Evolutionary conservation across 2,113 vertebrate genomes (phyloP), one percentile per base, ranked within the genome.

Genomic region (Sinocyclocheilus rhinocerous): DNA sequence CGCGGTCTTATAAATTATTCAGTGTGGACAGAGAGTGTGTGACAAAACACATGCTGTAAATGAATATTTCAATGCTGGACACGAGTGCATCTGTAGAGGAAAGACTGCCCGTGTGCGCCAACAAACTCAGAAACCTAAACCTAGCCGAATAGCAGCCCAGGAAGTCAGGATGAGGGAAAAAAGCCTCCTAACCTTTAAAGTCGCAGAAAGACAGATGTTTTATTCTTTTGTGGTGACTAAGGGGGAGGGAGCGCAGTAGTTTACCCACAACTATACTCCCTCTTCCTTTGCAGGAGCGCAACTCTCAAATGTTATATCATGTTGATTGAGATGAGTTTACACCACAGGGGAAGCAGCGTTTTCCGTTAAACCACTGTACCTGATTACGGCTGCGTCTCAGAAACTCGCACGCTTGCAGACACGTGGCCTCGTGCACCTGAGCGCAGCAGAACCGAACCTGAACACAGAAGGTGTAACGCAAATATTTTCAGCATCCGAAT

Each of bases 1-100:
- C 90, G 85, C 39, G 75, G 86, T 72, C 84, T 81, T 87, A 93
- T 95, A 85, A 93, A 93, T 95, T 92, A 93, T 95, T 94, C 88
- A 94, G 63, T 61, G 57, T 70, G 79, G 83, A 92, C 84, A 90
- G 86, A 13, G 90, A 89, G 88, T 91, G 81, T 90, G 91, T 92
- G 91, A 93, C 90, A 92, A 91, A 93, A 94, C 92, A 91, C 88
- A 91, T 92, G 92, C 91, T 93, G 86, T 63, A 75, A 83, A 89
- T 93, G 80, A 91, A 92, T 93, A 91, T 93, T 94, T 91, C 88
- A 92, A 61, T 87, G 76, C 81, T 83, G 65, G 87, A 88, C 90
- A 89, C 85, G 84, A 88, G 77, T 78, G 85, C 87, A 87, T 84
- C 83, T 89, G 89, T 83, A 42, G 42, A 81, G 69, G 81, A 90